These are phyloP conservation scores for Euschistus heros DNA, from an alignment of 1,140 invertebrate genomes.

Conservation along the genomic window DNA sequence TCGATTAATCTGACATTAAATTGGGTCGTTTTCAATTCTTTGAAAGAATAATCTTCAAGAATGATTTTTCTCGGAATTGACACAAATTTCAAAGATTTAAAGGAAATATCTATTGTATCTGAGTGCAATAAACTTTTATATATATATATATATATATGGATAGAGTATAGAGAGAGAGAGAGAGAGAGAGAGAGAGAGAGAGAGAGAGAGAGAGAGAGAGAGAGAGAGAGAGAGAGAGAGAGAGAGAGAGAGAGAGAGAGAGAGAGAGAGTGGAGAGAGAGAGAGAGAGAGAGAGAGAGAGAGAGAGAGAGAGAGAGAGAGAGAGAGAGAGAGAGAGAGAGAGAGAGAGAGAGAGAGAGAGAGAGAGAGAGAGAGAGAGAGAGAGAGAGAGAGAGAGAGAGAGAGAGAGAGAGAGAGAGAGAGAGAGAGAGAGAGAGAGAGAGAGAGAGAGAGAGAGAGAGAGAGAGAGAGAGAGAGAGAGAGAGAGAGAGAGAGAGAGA, in stretches of 20 bases:
- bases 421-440: conserved; percentile 19
- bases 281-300: conserved; percentile 23
- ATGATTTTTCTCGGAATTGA: too few species aligned
- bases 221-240: neutral
- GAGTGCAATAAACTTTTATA: too few species aligned
- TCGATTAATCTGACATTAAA: too few species aligned
- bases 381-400: conserved; percentile 17
- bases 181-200: neutral
- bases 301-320: conserved; percentile 20
- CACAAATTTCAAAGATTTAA: too few species aligned
- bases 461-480: conserved; percentile 21
- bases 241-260: conserved; percentile 21
- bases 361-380: conserved; percentile 13
- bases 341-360: neutral
- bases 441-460: conserved; percentile 22
- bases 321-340: conserved; percentile 6
- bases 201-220: neutral
- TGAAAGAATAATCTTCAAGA: too few species aligned
- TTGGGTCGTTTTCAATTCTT: too few species aligned
- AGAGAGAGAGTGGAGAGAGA: conserved; percentile 19
- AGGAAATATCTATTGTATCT: too few species aligned
- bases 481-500: conserved; percentile 22
- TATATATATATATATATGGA: too few species aligned
- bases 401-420: conserved; percentile 11
- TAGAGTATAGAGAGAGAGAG: neutral